Evolutionary conservation across 1,140 invertebrate species (phyloP), one percentile per base, ranked within the genome.

Genomic region (Periplaneta americana): DNA sequence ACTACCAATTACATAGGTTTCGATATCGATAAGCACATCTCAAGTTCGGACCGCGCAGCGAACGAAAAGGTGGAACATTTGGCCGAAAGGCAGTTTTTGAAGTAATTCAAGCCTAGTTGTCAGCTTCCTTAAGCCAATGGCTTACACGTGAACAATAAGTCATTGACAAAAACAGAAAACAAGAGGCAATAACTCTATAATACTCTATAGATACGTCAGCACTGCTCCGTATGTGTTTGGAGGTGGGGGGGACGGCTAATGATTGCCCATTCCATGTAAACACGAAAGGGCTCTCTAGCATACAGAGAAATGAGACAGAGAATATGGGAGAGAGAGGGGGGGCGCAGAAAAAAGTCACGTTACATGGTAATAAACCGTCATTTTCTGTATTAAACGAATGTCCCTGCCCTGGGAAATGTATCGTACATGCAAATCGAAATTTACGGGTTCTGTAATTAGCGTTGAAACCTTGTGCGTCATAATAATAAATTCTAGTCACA

Each of bases 401-500:
- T 78, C 76, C 34, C 76, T 78, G 35, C 34, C 33, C 33, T 77
- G 32, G 79, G 39, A 80, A 74, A 80, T 33, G 39, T 37, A 80
- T 80, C 39, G 39, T 36, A 66, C 79, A 80, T 80, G 79, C 39
- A 80, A 80, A 80, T 80, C 39, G 79, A 33, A 80, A 80, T 80
- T 80, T 80, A 80, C 79, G 79, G 57, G 79, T 57, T 80, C 79
- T 80, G 79, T 80, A 80, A 80, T 80, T 80, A 80, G 79, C 34
- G 79, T 57, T 57, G 79, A 80, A 80, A 80, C 79, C 39, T 74
- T 35, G 36, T 18, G 36, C 31, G 79, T 36, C 57, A 80, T 80
- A 57, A 80, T 74, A 80, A 80, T 80, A 80, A 80, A 80, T 80
- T 80, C 39, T 66, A 18, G 57, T 80, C 79, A 66, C 48, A 80